These are phyloP conservation scores for Macrotis lagotis DNA, from an alignment of 2,113 vertebrate species.

Conservation along the genomic window DNA sequence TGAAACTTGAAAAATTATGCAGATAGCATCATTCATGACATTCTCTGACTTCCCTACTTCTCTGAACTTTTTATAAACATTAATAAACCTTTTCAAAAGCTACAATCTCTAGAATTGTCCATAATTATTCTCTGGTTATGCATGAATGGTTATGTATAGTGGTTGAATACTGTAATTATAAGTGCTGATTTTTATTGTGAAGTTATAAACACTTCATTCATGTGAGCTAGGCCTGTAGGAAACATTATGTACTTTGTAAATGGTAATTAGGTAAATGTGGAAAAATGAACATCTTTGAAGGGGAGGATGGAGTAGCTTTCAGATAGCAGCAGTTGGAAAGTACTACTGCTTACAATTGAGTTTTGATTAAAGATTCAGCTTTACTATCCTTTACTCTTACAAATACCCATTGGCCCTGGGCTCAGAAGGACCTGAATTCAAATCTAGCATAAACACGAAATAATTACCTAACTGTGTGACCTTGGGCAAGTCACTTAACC, in stretches of 20 bases:
- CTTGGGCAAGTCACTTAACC: too few species aligned
- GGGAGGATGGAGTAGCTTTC: constrained; percentile 31
- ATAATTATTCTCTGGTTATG: constrained; percentile 66
- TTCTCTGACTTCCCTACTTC: constrained; percentile 43
- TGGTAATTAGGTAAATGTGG: constrained; percentile 64
- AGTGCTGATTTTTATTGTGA: constrained; percentile 74
- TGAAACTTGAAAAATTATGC: constrained; percentile 58
- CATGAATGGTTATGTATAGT: constrained; percentile 65
- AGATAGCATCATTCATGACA: constrained; percentile 51
- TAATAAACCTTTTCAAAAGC: constrained; percentile 68
- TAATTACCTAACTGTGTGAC: too few species aligned
- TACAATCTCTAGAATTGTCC: constrained; percentile 63
- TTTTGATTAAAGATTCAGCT: constrained; percentile 33
- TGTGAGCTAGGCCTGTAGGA: constrained; percentile 56
- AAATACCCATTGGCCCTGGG: neutral
- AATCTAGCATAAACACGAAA: too few species aligned
- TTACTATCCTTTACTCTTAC: constrained; percentile 38
- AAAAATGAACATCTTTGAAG: constrained; percentile 32
- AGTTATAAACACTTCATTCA: constrained; percentile 66
- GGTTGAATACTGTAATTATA: constrained; percentile 75
- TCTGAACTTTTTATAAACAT: constrained; percentile 50
- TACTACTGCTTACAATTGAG: constrained; percentile 40
- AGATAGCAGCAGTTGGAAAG: constrained; percentile 53
- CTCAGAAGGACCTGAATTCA: too few species aligned
- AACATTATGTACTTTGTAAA: constrained; percentile 55